These are phyloP conservation scores for Rhineura floridana DNA, from an alignment of 2,113 vertebrate genomes.

Conservation along the genomic window DNA sequence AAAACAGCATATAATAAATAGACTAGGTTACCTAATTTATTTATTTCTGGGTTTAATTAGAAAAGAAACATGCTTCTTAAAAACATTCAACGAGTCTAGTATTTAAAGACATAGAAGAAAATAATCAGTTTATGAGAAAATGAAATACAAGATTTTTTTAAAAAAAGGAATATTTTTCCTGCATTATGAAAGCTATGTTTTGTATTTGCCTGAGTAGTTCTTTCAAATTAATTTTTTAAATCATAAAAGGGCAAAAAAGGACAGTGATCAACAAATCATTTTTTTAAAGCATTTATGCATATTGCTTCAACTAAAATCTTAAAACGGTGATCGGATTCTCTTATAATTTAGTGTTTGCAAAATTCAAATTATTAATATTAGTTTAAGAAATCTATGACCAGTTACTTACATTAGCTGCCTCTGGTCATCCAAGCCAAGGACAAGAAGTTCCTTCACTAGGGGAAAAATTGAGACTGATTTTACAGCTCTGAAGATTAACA, in stretches of 20 bases:
- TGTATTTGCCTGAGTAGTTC: neutral
- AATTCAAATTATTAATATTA: neutral
- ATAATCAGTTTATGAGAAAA: neutral
- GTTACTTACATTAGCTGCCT: neutral
- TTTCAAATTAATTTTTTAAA: neutral
- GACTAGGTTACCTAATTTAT: slow-evolving; percentile 34
- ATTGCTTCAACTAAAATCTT: neutral
- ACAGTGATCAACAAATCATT: neutral
- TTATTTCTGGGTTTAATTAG: slow-evolving; percentile 26
- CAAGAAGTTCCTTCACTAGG: neutral
- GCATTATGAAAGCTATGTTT: neutral
- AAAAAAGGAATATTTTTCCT: neutral
- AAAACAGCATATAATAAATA: slow-evolving; percentile 43
- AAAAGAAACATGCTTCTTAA: slow-evolving; percentile 18
- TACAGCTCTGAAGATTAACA: neutral
- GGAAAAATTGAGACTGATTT: neutral
- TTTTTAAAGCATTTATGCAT: slow-evolving; percentile 9
- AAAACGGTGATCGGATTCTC: neutral
- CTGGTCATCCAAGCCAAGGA: neutral
- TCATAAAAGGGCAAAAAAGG: neutral
- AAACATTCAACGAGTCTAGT: slow-evolving; percentile 21
- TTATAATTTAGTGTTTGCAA: neutral
- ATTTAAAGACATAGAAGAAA: slow-evolving; percentile 32
- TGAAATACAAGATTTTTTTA: neutral
- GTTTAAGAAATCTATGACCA: neutral